Conservation (phyloP, 2,797 vertebrate genomes). For the Garrulus glandarius region DNA sequence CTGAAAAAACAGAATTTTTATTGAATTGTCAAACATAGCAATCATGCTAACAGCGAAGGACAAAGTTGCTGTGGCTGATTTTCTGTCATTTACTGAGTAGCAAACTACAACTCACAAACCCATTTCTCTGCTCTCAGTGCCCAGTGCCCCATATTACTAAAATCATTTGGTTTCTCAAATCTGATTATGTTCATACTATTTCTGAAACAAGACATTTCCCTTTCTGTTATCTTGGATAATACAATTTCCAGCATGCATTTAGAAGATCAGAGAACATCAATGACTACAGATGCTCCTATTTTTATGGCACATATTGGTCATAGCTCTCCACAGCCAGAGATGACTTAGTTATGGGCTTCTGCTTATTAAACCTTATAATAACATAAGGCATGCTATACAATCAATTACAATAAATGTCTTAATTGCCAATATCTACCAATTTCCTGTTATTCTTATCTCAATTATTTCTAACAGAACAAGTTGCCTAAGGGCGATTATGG, state of each 20-base stretch:
- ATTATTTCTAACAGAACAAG: slow-evolving; percentile 39
- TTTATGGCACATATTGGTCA: background rate
- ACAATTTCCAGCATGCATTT: slow-evolving; percentile 48
- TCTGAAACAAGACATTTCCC: slow-evolving; percentile 54
- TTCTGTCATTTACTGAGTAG: background rate
- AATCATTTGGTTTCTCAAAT: slow-evolving; percentile 44
- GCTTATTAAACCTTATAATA: slow-evolving; percentile 52
- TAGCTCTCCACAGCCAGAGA: slow-evolving; percentile 16
- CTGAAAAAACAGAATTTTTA: background rate
- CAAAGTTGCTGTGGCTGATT: background rate
- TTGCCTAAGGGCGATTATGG: background rate
- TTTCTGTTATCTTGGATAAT: slow-evolving; percentile 59
- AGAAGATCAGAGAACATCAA: slow-evolving; percentile 55
- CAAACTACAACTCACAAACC: slow-evolving; percentile 14
- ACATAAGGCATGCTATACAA: slow-evolving; percentile 38
- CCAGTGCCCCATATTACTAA: background rate
- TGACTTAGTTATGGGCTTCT: slow-evolving; percentile 50
- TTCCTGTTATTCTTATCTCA: slow-evolving; percentile 55
- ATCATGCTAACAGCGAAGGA: background rate
- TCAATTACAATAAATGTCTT: slow-evolving; percentile 57
- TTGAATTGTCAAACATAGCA: background rate
- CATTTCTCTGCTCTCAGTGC: background rate
- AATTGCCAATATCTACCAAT: slow-evolving; percentile 64
- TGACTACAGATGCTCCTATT: slow-evolving; percentile 49
- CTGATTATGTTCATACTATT: slow-evolving; percentile 36